A percentile compares a stretch with the other conserved stretches of the same genome.
Evolutionary conservation across 2,797 vertebrate species (phyloP).

Genomic region (Aeoliscus strigatus): DNA sequence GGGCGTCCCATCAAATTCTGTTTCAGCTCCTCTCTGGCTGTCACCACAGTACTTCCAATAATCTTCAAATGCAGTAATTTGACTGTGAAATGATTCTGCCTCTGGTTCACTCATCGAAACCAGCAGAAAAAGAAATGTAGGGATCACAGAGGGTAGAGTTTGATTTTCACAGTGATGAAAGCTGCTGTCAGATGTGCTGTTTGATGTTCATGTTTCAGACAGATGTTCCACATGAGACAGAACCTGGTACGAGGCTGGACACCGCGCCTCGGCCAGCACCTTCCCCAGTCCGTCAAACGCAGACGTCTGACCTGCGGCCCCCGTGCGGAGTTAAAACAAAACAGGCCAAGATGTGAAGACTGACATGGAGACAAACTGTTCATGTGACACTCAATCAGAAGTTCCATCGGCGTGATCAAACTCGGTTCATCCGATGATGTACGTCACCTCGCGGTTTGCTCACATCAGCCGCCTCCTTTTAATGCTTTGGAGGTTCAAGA

Average conservation of each 20-base stretch:
- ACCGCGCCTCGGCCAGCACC: slow-evolving; percentile 11
- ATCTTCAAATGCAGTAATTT: slow-evolving; percentile 20
- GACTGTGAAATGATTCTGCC: slow-evolving; percentile 33
- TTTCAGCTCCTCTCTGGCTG: neutral
- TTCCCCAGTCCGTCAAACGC: slow-evolving; percentile 13
- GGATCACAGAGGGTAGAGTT: slow-evolving; percentile 9
- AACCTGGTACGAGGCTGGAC: slow-evolving; percentile 32
- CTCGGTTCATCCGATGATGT: slow-evolving; percentile 18
- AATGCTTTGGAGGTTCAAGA: slow-evolving; percentile 23
- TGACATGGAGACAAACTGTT: slow-evolving; percentile 25
- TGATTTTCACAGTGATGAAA: slow-evolving; percentile 13
- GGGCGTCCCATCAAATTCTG: slow-evolving; percentile 6
- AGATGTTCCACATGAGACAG: slow-evolving; percentile 55
- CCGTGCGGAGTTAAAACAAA: slow-evolving; percentile 10
- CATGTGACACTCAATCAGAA: slow-evolving; percentile 10
- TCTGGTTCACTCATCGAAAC: neutral
- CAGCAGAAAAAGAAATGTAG: slow-evolving; percentile 1
- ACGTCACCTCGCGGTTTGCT: slow-evolving; percentile 4
- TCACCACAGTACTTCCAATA: slow-evolving; percentile 18
- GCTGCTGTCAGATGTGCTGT: slow-evolving; percentile 14
- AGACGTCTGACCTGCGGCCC: slow-evolving; percentile 35
- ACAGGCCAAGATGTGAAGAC: slow-evolving; percentile 2
- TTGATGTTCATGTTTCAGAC: slow-evolving; percentile 40
- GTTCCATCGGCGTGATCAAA: slow-evolving; percentile 27
- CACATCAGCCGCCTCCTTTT: slow-evolving; percentile 15